These are phyloP conservation scores for Zaprionus ghesquierei DNA, from an alignment of 1,140 invertebrate genomes.

Conservation along the genomic window DNA sequence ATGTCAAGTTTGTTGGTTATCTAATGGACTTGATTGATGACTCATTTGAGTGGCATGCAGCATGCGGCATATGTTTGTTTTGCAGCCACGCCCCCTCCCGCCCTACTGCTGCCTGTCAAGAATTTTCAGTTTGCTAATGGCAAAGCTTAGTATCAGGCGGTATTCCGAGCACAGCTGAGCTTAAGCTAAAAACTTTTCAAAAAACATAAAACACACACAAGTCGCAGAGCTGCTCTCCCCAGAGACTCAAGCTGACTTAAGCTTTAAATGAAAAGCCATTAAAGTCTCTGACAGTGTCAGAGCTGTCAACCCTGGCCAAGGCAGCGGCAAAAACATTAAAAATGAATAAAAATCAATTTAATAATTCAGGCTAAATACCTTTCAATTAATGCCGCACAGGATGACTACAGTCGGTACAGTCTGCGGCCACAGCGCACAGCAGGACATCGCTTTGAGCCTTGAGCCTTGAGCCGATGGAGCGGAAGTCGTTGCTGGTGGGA, in stretches of 20 bases:
- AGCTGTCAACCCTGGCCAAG: conserved; percentile 18
- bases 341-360: conserved; percentile 78
- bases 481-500: conserved; percentile 50
- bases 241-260: conserved; percentile 27
- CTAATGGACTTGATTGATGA: conserved; percentile 72
- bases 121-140: conserved; percentile 34
- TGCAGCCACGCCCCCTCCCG: background rate
- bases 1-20: conserved; percentile 55
- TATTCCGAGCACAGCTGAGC: conserved; percentile 20
- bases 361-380: conserved; percentile 75
- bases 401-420: conserved; percentile 44
- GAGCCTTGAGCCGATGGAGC: conserved; percentile 61
- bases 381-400: conserved; percentile 66
- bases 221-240: background rate
- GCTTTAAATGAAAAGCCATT: conserved; percentile 61
- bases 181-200: conserved; percentile 9
- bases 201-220: conserved; percentile 5
- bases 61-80: conserved; percentile 50
- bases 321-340: conserved; percentile 43
- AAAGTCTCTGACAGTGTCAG: conserved; percentile 30
- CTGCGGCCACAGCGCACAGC: too few species aligned
- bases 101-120: background rate
- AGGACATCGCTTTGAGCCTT: conserved; percentile 39
- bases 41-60: conserved; percentile 40
- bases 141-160: conserved; percentile 45